Base-by-base conservation (phyloP, 2,888 invertebrate genomes). In the Noctua fimbriata region DNA sequence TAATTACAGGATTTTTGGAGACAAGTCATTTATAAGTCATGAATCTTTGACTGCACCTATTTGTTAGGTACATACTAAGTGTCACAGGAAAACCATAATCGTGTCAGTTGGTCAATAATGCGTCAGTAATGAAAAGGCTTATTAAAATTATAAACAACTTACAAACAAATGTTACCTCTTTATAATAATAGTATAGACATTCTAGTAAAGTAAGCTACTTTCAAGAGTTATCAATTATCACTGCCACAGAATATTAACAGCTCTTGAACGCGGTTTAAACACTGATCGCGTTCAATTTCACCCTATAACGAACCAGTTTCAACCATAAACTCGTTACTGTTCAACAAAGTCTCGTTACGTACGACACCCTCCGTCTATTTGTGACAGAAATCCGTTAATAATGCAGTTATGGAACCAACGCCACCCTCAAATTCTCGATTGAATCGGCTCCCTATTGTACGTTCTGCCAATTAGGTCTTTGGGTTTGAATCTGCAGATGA, bases 351-450 rank as follows among this genome's bases (percentile, higher is more conserved):
- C 47, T 69, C 32, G 41, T 79, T 71, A 71, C 21, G 52, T 52
- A 32, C 60, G n/a, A 41, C 16, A 36, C 66, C 16, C 24, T n/a
- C 44, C 32, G 0, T 69, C 14, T 67, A 78, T 79, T 32, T 55
- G 47, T 44, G 74, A 52, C 74, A 74, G 49, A 85, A 83, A 75
- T 52, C 67, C 75, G 75, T 55, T 85, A 84, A 65, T 69, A 83
- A 70, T 81, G 74, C 60, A 69, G 63, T 72, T 69, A 71, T 36
- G 58, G 0, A 41, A 36, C 44, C 21, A 67, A 71, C 36, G 32
- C 67, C 16, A 49, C 32, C 69, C 67, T 16, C 32, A 69, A 65
- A 63, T 49, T 49, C 58, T 32, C 67, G 60, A 21, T 55, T 36
- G n/a, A 52, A 58, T 70, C 41, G 73, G n/a, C 32, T 55, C 49